Evolutionary conservation across 2,888 invertebrate genomes (phyloP), one percentile per base, ranked within the genome.

Genomic region (Prosopocoilus inquinatus): DNA sequence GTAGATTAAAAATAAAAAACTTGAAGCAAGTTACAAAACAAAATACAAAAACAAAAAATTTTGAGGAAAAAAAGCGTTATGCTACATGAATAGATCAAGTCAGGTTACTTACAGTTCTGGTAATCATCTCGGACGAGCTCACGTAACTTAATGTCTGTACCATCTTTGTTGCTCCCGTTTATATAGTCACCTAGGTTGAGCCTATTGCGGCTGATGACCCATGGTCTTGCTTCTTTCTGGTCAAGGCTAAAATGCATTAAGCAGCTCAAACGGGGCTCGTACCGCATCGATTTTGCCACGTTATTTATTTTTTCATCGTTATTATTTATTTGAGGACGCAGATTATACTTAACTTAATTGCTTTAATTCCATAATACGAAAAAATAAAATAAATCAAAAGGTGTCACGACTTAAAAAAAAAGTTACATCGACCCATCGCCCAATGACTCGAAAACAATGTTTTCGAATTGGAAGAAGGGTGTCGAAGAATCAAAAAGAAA

Each of bases 161-260:
- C 35, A 47, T 41, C 50, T 32, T 13, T 16, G 39, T 50, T 32
- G 13, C n/a, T 41, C 43, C 16, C 41, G 16, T 43, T 50, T 50
- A 50, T 50, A 50, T 50, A 50, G n/a, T 43, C 16, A 9, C 28
- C 12, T 12, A 16, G 12, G 20, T 33, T 28, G 33, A 58, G 58
- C 54, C 58, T 58, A 44, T 38, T 46, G 56, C 58, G 56, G 58
- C 56, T 61, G 56, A 51, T 61, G 60, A 58, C 60, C 60, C 53
- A 52, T 57, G 60, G 50, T 60, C 60, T 55, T 57, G 58, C 20
- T 28, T 50, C 41, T 48, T 56, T 35, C 51, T 61, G 60, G 60
- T 61, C 60, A 61, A 61, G 60, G 60, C 36, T 11, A 36, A 36
- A 36, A 36, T 36, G 36, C 36, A 34, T 34, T 9, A 36, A 36